Percentiles rank a stretch among this genome's conserved stretches.
These are phyloP conservation scores for Pollenia angustigena DNA, from an alignment of 2,888 invertebrate genomes.

Conservation along the genomic window DNA sequence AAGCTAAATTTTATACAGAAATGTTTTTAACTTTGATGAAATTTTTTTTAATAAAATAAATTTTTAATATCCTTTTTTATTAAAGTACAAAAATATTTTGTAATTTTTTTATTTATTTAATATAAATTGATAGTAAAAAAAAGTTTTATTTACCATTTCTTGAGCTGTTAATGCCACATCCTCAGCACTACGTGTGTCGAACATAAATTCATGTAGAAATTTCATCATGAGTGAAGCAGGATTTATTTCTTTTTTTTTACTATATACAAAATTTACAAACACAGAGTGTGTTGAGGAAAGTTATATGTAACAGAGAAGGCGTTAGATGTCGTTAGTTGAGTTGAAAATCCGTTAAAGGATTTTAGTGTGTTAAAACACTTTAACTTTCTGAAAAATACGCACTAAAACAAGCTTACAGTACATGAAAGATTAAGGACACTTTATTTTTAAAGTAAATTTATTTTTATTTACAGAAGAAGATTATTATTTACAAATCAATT, in stretches of 20 bases:
- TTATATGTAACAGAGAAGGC: neutral
- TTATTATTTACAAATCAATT: neutral
- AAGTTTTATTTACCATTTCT: conserved; percentile 82
- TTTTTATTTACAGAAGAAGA: neutral
- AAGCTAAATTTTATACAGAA: too few relatives aligned
- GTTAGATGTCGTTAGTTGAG: neutral
- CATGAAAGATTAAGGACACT: neutral
- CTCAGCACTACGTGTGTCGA: conserved; percentile 84
- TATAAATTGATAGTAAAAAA: neutral
- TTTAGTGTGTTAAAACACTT: conserved; percentile 4
- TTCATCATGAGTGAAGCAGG: conserved; percentile 80
- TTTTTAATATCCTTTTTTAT: neutral
- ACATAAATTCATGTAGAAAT: conserved; percentile 83
- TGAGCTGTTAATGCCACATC: conserved; percentile 81
- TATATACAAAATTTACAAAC: conserved; percentile 28
- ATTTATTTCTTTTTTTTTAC: neutral
- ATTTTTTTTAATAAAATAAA: neutral
- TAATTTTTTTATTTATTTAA: neutral
- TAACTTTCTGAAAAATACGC: neutral
- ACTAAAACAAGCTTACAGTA: neutral
- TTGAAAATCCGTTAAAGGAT: conserved; percentile 50
- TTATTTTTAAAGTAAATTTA: neutral
- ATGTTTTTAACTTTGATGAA: too few relatives aligned
- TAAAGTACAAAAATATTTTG: neutral
- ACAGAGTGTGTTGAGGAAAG: neutral